These are phyloP conservation scores for Orchesella flavescens DNA, from an alignment of 2,888 invertebrate genomes.

Conservation along the genomic window DNA sequence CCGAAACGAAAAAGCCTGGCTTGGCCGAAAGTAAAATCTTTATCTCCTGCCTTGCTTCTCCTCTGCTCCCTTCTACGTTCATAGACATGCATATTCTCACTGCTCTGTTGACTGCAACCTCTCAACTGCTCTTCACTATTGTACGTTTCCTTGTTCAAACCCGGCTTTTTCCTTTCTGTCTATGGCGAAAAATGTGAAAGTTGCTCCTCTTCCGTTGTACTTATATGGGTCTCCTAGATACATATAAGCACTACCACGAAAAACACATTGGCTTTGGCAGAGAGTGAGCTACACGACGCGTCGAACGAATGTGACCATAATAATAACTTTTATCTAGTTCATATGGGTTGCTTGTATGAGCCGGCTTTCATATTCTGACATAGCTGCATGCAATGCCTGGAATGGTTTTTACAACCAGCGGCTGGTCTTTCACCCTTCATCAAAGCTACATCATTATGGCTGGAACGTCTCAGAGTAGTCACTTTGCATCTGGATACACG, in stretches of 20 bases:
- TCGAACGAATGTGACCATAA: background rate
- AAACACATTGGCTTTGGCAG: background rate
- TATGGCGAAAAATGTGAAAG: no score
- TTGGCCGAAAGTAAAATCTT: background rate
- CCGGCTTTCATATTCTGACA: conserved; percentile 18
- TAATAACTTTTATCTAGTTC: background rate
- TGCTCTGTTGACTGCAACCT: background rate
- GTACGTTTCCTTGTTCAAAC: no score
- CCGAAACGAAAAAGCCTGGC: conserved; percentile 4
- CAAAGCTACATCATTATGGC: conserved; percentile 41
- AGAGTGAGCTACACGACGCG: background rate
- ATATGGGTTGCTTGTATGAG: background rate
- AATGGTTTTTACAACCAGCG: conserved; percentile 6
- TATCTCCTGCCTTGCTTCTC: background rate
- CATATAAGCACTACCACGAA: no score
- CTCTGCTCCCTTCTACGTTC: background rate
- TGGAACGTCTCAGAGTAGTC: background rate
- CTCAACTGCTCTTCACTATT: background rate
- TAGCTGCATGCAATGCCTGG: background rate
- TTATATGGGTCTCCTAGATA: background rate
- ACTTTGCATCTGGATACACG: no score
- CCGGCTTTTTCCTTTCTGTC: no score
- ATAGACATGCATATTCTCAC: background rate
- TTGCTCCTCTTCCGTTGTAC: background rate
- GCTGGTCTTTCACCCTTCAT: conserved; percentile 50